Base-by-base conservation (phyloP, 2,888 invertebrate species). In the Lasioglossum figueresi region DNA sequence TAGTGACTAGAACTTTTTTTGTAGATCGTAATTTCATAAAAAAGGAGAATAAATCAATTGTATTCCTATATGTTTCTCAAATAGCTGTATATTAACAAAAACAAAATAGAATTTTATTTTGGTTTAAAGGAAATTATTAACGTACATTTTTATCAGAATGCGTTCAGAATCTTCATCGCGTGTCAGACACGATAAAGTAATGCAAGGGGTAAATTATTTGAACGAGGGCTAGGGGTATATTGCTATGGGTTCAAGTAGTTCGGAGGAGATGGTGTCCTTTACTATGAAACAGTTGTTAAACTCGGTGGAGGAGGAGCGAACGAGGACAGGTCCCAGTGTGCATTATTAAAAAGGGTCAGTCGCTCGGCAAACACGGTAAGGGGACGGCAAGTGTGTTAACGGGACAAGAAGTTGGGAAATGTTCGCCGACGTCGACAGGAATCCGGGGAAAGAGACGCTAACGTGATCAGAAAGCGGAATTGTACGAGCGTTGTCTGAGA, bases 281-380 rank as follows among this genome's bases (percentile, higher is more conserved):
- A 59, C 12, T 6, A 23, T 4, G 43, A 4, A 45, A 52, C 59
- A 16, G 73, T 52, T 34, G 48, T 6, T 0, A n/a, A 72, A 79
- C 59, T 48, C n/a, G 1, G 4, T 6, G 34, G 63, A 48, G 31
- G 19, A 43, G 75, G 37, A 4, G 10, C 48, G 66, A 73, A 68
- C 23, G 43, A 45, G 63, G 77, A 8, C 10, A 23, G 52, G 52
- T 84, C 85, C 84, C 85, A 59, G 77, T 37, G 85, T 78, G 85
- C 85, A 76, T 85, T 81, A 85, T 85, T 81, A 85, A 85, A 78
- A 75, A 70, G 75, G 72, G 85, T 78, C 81, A 68, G 80, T 78
- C 80, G 80, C 34, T 37, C 14, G 63, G 40, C 23, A 37, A 37
- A 77, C 16, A 19, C 16, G 74, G 31, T n/a, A 48, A 16, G 4